A percentile compares a stretch with the other conserved stretches of the same genome.
Evolutionary conservation across 2,888 invertebrate species (phyloP).

Genomic region (Leptopilina syphax): DNA sequence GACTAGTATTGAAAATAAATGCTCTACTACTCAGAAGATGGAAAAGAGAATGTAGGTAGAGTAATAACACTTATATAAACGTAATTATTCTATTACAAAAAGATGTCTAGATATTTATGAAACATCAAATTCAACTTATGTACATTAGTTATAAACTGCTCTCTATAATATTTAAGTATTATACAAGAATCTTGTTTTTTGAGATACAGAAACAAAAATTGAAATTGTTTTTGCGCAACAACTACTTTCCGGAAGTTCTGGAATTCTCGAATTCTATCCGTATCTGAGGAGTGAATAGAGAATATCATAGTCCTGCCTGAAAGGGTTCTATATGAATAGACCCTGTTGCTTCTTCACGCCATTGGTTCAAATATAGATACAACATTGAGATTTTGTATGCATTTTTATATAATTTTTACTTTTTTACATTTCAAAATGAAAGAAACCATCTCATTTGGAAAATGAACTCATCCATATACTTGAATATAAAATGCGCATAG

Average conservation of each 20-base stretch:
- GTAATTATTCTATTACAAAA: neutral
- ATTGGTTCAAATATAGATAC: neutral
- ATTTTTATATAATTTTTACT: neutral
- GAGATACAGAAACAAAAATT: neutral
- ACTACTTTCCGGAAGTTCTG: neutral
- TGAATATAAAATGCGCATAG: neutral
- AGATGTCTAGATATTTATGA: neutral
- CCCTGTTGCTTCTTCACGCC: constrained; percentile 37
- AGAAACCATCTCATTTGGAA: constrained; percentile 19
- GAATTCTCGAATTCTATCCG: constrained; percentile 29
- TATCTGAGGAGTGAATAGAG: constrained; percentile 49
- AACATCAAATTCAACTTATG: too few relatives aligned
- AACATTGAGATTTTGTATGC: neutral
- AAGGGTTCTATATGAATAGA: constrained; percentile 22
- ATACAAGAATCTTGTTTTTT: neutral
- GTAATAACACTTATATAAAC: neutral
- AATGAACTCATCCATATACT: constrained; percentile 3
- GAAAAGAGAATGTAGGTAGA: neutral
- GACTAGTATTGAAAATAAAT: too few relatives aligned
- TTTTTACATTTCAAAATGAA: neutral
- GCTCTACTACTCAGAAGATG: neutral
- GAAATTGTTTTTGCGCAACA: constrained; percentile 8
- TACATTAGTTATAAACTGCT: neutral
- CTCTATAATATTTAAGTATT: neutral
- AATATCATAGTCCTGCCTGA: constrained; percentile 36